Evolutionary conservation across 2,113 vertebrate species (phyloP), one percentile per base, ranked within the genome.

Genomic region (Azemiops feae): DNA sequence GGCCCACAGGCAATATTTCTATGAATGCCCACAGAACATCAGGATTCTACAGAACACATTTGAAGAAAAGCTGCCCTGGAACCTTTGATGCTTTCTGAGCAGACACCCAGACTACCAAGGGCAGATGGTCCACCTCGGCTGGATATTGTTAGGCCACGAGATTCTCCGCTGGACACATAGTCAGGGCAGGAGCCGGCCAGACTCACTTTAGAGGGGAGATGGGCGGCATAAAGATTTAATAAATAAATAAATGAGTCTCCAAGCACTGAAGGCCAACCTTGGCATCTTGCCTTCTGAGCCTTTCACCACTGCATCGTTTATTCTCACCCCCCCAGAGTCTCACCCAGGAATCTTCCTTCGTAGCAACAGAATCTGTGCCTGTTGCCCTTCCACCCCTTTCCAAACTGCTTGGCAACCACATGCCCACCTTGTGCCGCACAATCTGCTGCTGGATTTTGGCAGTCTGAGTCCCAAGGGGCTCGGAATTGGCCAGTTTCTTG

Each of bases 361-460:
- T 0, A 0, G 1, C 58, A 1, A 1, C 53, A 90, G 87, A 47
- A 4, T 7, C 23, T 4, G 27, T 12, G 25, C 9, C n/a, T 18
- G 22, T 12, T 45, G 34, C 39, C 27, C 14, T 0, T 39, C 74
- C 2, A 5, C 27, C 91, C n/a, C 0, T 16, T 6, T 2, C 25
- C 8, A 8, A 47, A 14, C 2, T 9, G 1, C 86, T 6, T 43
- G 0, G 34, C 30, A 92, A 89, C 22, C 10, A 50, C 16, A 34
- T 94, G 94, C 94, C 88, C 97, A 98, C 98, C 99, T 99, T 99
- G 97, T 99, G 99, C 87, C 98, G 98, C 69, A 97, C 89, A 95
- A 99, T 99, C 97, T 99, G 99, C 97, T 99, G 99, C 93, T 98
- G 98, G 97, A 99, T 99, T 97, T 99, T 99, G 95, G 98, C 97